These are phyloP conservation scores for Thymelicus acteon DNA, from an alignment of 2,888 invertebrate species.

Conservation along the genomic window DNA sequence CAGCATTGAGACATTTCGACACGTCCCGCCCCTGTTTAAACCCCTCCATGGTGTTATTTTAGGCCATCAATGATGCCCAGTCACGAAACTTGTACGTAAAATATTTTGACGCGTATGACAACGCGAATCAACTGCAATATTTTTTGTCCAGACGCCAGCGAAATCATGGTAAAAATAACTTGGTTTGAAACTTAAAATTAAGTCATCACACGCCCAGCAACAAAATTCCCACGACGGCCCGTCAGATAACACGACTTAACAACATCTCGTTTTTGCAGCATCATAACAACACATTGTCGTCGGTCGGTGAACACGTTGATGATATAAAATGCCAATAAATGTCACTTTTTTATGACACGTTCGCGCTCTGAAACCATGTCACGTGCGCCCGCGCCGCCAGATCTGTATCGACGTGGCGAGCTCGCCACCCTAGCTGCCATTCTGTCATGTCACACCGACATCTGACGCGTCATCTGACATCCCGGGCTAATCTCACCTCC, in stretches of 20 bases:
- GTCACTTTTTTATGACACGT: conserved; percentile 82
- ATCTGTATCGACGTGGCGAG: conserved; percentile 68
- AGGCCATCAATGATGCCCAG: conserved; percentile 59
- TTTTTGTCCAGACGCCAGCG: conserved; percentile 13
- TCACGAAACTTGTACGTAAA: conserved; percentile 44
- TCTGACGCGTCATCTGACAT: conserved; percentile 49
- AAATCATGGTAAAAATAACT: conserved; percentile 11
- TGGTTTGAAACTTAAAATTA: conserved; percentile 51
- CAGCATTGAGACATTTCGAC: conserved; percentile 76
- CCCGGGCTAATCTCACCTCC: conserved; percentile 66
- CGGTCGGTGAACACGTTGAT: conserved; percentile 77
- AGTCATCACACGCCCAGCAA: conserved; percentile 55
- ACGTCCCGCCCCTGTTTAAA: conserved; percentile 70
- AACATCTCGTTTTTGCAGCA: conserved; percentile 74
- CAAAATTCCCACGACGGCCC: conserved; percentile 69
- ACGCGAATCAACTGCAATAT: conserved; percentile 12
- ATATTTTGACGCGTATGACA: conserved; percentile 44
- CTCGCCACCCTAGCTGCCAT: conserved; percentile 62
- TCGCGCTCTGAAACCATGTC: conserved; percentile 72
- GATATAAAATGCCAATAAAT: conserved; percentile 83
- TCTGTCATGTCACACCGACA: conserved; percentile 68
- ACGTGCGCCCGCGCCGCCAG: conserved; percentile 75
- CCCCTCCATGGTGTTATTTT: conserved; percentile 68
- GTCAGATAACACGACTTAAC: conserved; percentile 65
- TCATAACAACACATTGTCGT: conserved; percentile 72